phyloP scores from a whole-genome alignment of 2,113 vertebrate genomes.

The Telmatochromis brichardi region DNA sequence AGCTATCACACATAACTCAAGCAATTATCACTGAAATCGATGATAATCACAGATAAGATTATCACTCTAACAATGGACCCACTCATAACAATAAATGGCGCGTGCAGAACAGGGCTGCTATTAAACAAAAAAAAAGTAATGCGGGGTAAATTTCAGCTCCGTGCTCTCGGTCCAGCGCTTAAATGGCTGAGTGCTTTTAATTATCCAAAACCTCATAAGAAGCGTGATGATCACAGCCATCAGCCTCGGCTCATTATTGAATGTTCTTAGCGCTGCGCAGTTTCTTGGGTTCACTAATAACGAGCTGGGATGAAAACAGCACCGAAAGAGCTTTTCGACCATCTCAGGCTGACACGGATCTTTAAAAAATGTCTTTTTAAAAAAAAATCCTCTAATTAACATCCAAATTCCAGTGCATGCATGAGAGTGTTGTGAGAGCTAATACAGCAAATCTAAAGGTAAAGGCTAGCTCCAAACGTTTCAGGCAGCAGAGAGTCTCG shows the following conservation, averaged over 20 bases:
- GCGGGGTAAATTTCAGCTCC: not conserved
- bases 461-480: not conserved
- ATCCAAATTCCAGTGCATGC: not conserved
- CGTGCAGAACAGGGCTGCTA: not conserved
- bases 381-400: not conserved
- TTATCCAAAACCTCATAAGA: constrained; percentile 51
- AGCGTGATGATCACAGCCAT: constrained; percentile 34
- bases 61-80: constrained; percentile 5
- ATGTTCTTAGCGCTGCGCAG: not conserved
- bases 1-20: constrained; percentile 40
- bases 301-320: not conserved
- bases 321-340: not conserved
- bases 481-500: not conserved
- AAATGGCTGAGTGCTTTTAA: constrained; percentile 56
- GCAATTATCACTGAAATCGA: constrained; percentile 54
- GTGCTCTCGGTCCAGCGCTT: constrained; percentile 5
- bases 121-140: constrained; percentile 10
- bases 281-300: constrained; percentile 16
- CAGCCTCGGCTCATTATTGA: constrained; percentile 27
- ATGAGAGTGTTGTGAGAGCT: not conserved
- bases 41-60: constrained; percentile 36
- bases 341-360: not conserved
- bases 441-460: not conserved
- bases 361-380: not conserved
- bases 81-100: not conserved